phyloP scores from a whole-genome alignment of 2,888 invertebrate species.

The Stramonita haemastoma region DNA sequence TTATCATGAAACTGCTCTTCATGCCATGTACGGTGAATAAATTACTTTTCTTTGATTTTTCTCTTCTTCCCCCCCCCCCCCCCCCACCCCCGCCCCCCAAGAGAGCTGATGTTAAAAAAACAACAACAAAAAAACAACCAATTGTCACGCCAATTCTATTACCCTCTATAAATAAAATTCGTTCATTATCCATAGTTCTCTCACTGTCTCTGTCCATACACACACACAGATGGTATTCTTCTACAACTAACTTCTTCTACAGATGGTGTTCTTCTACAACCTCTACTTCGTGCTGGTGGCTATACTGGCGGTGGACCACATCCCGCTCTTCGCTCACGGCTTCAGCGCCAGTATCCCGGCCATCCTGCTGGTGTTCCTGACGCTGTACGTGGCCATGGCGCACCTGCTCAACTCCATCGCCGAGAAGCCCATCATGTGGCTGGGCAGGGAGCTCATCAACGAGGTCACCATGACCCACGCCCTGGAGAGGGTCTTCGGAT shows the following conservation, averaged over 20 bases:
- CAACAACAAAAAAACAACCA: no score
- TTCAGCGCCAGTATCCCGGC: constrained; percentile 60
- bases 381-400: constrained; percentile 56
- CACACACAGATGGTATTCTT: no score
- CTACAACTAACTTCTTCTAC: background rate
- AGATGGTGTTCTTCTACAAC: constrained; percentile 61
- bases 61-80: no score
- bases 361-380: constrained; percentile 50
- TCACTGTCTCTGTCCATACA: no score
- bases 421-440: constrained; percentile 60
- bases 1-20: no score
- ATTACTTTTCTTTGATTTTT: no score
- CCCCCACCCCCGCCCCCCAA: no score
- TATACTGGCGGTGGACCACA: constrained; percentile 59
- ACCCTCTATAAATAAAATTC: no score
- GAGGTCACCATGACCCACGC: constrained; percentile 49
- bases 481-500: constrained; percentile 44
- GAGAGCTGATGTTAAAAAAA: no score
- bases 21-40: no score
- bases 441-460: constrained; percentile 56
- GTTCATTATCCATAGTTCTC: no score
- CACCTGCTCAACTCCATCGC: constrained; percentile 62
- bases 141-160: no score
- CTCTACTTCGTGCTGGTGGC: constrained; percentile 52
- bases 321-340: constrained; percentile 53